Evolutionary conservation across 2,888 invertebrate genomes (phyloP), one percentile per base, ranked within the genome.

Genomic region (Adelphocoris suturalis): DNA sequence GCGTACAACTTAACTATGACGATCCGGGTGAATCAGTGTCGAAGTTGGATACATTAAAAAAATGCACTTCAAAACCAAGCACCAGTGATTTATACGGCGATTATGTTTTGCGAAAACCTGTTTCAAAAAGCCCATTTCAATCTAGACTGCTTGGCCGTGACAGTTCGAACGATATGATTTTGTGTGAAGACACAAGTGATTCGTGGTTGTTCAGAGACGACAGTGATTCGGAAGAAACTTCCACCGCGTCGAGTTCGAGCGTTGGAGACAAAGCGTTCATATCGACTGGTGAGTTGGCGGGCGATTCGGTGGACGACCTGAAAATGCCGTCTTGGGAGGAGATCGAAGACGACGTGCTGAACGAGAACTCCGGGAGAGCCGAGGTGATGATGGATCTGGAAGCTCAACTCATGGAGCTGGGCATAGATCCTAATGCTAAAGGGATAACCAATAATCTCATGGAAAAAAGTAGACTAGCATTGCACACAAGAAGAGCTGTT

Each of bases 321-420:
- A 61, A 61, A 16, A 19, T 61, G 61, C 61, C 61, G 19, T 61
- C 61, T 19, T 19, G 61, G 61, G 61, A 61, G 19, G 61, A 61
- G 19, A 61, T 61, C 61, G 61, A 16, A 16, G 52, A 52, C 2
- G 52, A 16, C 16, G 61, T 61, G 61, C 61, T 19, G 3, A 61
- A 61, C 61, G 61, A 61, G 19, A 61, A 61, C 61, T 19, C 61
- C n/a, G 61, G 28, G 1, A 78, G 12, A 28, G 16, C 78, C 0
- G 78, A 28, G 13, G 46, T 78, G 13, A 9, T 78, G 13, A 46
- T 46, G 16, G 12, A 37, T 16, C 78, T 78, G 37, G 78, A 78
- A 28, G 78, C 27, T 7, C 28, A 2, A 28, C 78, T 78, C 37
- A 46, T 37, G 46, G 28, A 28, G n/a, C n/a, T 78, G 28, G 78